phyloP scores from a whole-genome alignment of 2,113 vertebrate genomes.

The Ochotona princeps region DNA sequence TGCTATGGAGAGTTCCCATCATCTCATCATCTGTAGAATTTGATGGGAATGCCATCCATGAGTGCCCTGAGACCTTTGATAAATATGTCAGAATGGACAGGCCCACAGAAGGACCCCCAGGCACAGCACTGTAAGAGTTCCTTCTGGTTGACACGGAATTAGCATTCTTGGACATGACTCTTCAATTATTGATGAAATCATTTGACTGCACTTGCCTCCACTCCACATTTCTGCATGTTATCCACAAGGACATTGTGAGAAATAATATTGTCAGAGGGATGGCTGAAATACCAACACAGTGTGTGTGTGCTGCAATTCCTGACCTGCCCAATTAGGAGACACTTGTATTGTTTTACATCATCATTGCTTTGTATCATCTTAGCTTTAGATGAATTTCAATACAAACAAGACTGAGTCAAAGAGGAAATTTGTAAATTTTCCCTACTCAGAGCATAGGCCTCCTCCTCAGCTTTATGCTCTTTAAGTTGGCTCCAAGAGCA shows the following conservation, averaged over 20 bases:
- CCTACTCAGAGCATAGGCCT: not conserved
- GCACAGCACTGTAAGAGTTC: constrained; percentile 61
- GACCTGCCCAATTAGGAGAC: not conserved
- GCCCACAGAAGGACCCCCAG: constrained; percentile 66
- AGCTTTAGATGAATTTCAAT: constrained; percentile 36
- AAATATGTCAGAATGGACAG: constrained; percentile 76
- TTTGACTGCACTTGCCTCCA: constrained; percentile 17
- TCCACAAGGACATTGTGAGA: constrained; percentile 43
- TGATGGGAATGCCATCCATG: constrained; percentile 60
- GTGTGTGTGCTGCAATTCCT: not conserved
- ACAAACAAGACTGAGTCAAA: constrained; percentile 20
- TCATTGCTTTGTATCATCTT: not conserved
- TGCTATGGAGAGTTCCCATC: constrained; percentile 14
- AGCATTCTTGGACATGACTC: constrained; percentile 74
- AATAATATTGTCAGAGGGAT: constrained; percentile 60
- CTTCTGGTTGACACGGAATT: constrained; percentile 78
- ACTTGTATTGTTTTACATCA: not conserved
- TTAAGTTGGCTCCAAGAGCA: not conserved
- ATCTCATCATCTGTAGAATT: constrained; percentile 63
- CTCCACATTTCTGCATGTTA: constrained; percentile 49
- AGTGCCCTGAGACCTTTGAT: constrained; percentile 73
- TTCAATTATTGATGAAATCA: constrained; percentile 79
- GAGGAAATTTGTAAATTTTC: not conserved
- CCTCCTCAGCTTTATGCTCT: not conserved
- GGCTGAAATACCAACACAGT: not conserved